These are phyloP conservation scores for Brachyptera putata DNA, from an alignment of 2,888 invertebrate species.

Conservation along the genomic window DNA sequence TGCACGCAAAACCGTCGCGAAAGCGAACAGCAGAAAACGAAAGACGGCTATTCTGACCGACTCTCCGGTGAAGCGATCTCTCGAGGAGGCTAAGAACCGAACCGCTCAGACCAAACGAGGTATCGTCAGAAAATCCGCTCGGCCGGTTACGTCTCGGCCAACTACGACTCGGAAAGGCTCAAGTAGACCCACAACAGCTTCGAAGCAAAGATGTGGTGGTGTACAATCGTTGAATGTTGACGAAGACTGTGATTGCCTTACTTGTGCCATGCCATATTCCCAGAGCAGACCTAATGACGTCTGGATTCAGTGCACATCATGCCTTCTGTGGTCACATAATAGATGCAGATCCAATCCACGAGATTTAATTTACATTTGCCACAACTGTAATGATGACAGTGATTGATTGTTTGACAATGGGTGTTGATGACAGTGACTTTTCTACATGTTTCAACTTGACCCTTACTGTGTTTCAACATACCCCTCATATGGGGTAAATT, in stretches of 20 bases:
- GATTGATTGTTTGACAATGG: no score
- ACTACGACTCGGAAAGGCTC: neutral
- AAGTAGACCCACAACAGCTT: neutral
- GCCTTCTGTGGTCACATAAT: no score
- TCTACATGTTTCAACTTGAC: no score
- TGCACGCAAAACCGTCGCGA: neutral
- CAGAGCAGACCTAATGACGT: no score
- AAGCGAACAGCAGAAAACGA: neutral
- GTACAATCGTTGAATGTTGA: constrained; percentile 3
- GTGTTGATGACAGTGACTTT: no score
- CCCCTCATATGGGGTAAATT: no score
- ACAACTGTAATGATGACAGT: no score
- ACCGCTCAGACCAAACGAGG: neutral
- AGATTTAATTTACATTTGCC: no score
- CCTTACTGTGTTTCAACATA: no score
- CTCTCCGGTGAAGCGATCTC: constrained; percentile 11
- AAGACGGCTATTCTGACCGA: neutral
- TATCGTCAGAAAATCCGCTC: neutral
- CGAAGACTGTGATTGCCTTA: constrained; percentile 21
- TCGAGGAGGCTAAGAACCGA: neutral
- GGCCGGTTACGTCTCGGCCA: neutral
- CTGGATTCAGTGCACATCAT: no score
- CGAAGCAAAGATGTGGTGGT: neutral
- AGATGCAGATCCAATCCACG: no score
- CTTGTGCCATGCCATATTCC: no score